These are phyloP conservation scores for Dichetophora obliterata DNA, from an alignment of 2,888 invertebrate species.

Conservation along the genomic window DNA sequence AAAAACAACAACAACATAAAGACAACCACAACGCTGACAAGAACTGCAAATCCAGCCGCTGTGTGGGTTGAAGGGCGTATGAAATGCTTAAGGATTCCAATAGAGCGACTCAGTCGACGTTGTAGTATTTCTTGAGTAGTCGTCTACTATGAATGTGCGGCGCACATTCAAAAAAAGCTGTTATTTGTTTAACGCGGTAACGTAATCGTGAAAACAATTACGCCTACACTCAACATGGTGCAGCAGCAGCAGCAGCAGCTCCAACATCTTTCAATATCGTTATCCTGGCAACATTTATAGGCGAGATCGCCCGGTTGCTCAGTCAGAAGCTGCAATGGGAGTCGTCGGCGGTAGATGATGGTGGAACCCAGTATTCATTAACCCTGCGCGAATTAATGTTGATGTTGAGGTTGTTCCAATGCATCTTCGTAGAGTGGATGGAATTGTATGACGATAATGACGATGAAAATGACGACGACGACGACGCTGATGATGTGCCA, in stretches of 20 bases:
- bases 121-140: slow-evolving; percentile 18
- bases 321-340: slow-evolving; percentile 66
- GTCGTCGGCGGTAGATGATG: slow-evolving; percentile 61
- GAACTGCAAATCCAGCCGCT: neutral
- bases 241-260: neutral
- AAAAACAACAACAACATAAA: slow-evolving; percentile 30
- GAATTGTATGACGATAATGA: neutral
- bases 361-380: slow-evolving; percentile 67
- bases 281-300: neutral
- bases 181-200: slow-evolving; percentile 62
- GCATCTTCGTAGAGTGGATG: neutral
- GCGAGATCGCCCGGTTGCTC: slow-evolving; percentile 55
- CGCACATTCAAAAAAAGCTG: slow-evolving; percentile 38
- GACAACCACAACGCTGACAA: neutral
- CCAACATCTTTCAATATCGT: neutral
- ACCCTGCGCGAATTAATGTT: slow-evolving; percentile 65
- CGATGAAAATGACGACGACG: neutral
- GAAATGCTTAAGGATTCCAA: slow-evolving; percentile 31
- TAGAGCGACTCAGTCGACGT: neutral
- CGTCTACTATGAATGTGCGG: slow-evolving; percentile 11
- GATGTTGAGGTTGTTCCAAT: slow-evolving; percentile 35
- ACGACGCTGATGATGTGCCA: neutral
- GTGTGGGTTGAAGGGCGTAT: slow-evolving; percentile 34
- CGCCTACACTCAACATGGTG: slow-evolving; percentile 63
- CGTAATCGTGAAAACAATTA: slow-evolving; percentile 68